phyloP scores from a whole-genome alignment of 2,113 vertebrate genomes.

The Oryctolagus cuniculus region mOryCun1.1 NC_091435.1:149211501-149212000 shows the following conservation, averaged over 20 bases:
- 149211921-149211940: background rate
- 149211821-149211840: background rate
- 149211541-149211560: background rate
- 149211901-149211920: background rate
- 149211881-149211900: background rate
- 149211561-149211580: conserved; percentile 13
- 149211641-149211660: background rate
- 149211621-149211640: background rate
- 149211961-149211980: background rate
- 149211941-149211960: background rate
- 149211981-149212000: too few species aligned
- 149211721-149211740: background rate
- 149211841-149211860: background rate
- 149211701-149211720: background rate
- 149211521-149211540: conserved; percentile 5
- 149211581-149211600: background rate
- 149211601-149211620: background rate
- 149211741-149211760: background rate
- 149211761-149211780: background rate
- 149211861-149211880: background rate
- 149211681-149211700: background rate
- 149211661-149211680: background rate
- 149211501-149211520: conserved; percentile 47
- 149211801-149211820: background rate
- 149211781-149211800: background rate